A percentile compares a stretch with the other conserved stretches of the same genome.
phyloP scores from a whole-genome alignment of 2,888 invertebrate species.

The Dorcus hopei region DNA sequence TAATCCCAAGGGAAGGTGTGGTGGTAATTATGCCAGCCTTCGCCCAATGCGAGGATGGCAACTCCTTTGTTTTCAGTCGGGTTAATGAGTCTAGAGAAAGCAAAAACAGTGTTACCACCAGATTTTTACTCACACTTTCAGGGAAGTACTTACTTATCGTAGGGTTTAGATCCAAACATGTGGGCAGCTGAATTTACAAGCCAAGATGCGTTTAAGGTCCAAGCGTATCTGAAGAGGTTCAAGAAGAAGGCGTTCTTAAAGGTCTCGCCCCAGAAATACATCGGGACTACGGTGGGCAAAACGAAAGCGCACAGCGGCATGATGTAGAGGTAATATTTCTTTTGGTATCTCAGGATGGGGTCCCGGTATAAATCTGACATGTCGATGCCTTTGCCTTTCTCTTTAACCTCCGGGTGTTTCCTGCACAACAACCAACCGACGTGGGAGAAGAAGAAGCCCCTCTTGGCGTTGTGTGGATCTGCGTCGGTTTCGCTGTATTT shows the following conservation, averaged over 20 bases:
- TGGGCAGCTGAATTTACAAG: constrained; percentile 88
- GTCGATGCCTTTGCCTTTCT: constrained; percentile 83
- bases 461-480: constrained; percentile 87
- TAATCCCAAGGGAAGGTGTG: constrained; percentile 86
- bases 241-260: constrained; percentile 66
- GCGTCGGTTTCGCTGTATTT: constrained; percentile 93
- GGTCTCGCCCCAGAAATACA: constrained; percentile 74
- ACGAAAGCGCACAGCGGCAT: constrained; percentile 75
- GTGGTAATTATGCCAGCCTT: constrained; percentile 88
- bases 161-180: constrained; percentile 72
- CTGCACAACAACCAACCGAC: constrained; percentile 90
- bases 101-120: neutral
- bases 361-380: constrained; percentile 79
- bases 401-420: constrained; percentile 87
- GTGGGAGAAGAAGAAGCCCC: constrained; percentile 96
- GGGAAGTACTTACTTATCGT: constrained; percentile 60
- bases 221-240: constrained; percentile 73
- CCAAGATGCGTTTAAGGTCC: constrained; percentile 85
- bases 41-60: constrained; percentile 66
- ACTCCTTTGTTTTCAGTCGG: constrained; percentile 71
- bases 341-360: constrained; percentile 80
- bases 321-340: constrained; percentile 75
- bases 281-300: constrained; percentile 72
- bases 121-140: neutral
- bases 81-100: constrained; percentile 56